These are phyloP conservation scores for Monochamus alternatus DNA, from an alignment of 2,888 invertebrate species.

Conservation along the genomic window DNA sequence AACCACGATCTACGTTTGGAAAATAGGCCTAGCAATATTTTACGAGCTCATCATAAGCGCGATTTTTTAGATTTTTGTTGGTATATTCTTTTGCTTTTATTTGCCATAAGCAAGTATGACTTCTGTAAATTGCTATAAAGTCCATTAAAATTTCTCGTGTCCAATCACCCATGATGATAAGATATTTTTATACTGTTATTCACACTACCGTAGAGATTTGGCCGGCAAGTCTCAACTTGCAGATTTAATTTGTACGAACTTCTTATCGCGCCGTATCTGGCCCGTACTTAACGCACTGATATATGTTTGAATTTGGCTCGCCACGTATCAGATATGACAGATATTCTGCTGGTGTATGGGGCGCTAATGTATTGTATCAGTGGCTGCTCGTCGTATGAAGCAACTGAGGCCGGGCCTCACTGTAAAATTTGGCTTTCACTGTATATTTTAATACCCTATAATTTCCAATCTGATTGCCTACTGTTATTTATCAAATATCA, in stretches of 20 bases:
- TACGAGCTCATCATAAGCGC: slow-evolving; percentile 15
- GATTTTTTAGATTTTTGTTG: slow-evolving; percentile 18
- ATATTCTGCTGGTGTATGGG: slow-evolving; percentile 4
- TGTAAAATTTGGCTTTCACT: too few relatives aligned
- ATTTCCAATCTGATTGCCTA: too few relatives aligned
- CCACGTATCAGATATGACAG: slow-evolving; percentile 16
- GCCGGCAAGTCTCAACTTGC: background rate
- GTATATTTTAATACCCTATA: too few relatives aligned
- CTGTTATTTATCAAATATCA: too few relatives aligned
- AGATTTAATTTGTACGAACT: slow-evolving; percentile 12
- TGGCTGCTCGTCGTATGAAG: too few relatives aligned
- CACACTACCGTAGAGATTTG: too few relatives aligned
- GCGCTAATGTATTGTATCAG: too few relatives aligned
- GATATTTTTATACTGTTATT: too few relatives aligned
- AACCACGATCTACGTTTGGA: slow-evolving; percentile 15
- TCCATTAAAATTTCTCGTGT: too few relatives aligned
- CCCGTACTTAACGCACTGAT: slow-evolving; percentile 14
- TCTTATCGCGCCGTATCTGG: slow-evolving; percentile 12
- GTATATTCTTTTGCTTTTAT: slow-evolving; percentile 10
- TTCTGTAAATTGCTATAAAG: too few relatives aligned
- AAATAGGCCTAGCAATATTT: slow-evolving; percentile 15
- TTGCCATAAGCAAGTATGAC: slow-evolving; percentile 13
- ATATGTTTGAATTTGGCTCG: slow-evolving; percentile 9
- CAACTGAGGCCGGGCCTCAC: too few relatives aligned
- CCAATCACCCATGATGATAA: too few relatives aligned